A percentile compares a stretch with the other conserved stretches of the same genome.
These are phyloP conservation scores for Macaca fascicularis DNA, from an alignment of 2,113 vertebrate genomes.

Conservation along the genomic window T2T-MFA8v1.1 NC_088378.1:118219001-118219500, in stretches of 20 bases:
- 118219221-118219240: not conserved
- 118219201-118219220: not conserved
- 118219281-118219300: not conserved
- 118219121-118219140: not conserved
- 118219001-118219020: not conserved
- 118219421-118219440: not conserved
- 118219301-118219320: not conserved
- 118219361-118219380: not conserved
- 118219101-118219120: not conserved
- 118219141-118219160: not conserved
- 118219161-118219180: not conserved
- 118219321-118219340: not conserved
- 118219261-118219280: not conserved
- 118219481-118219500: not conserved
- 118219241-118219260: not conserved
- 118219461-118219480: not conserved
- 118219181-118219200: not conserved
- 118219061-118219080: not conserved
- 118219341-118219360: not conserved
- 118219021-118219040: not conserved
- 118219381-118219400: not conserved
- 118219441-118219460: not conserved
- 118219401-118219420: not conserved
- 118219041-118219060: not conserved
- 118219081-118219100: not conserved